phyloP scores from a whole-genome alignment of 2,797 vertebrate species.

The Amblyraja radiata region DNA sequence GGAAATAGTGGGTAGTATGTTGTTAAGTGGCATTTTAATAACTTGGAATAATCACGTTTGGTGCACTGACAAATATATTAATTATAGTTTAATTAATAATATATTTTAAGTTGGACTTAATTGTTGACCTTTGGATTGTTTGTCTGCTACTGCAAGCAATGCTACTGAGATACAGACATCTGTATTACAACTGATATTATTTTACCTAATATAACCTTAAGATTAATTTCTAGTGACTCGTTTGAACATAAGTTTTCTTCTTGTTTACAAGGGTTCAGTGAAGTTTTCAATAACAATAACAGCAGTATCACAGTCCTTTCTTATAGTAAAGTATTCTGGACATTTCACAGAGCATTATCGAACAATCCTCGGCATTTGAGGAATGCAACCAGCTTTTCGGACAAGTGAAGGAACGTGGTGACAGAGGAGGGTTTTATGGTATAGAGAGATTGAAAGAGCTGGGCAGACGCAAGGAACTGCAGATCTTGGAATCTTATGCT shows the following conservation, averaged over 20 bases:
- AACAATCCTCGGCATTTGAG: neutral
- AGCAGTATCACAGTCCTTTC: neutral
- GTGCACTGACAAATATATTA: neutral
- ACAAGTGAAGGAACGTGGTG: neutral
- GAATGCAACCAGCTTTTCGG: neutral
- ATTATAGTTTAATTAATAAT: constrained; percentile 6
- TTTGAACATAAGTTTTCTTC: neutral
- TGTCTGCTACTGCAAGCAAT: neutral
- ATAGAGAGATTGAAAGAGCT: too few relatives aligned
- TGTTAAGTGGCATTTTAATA: constrained; percentile 5
- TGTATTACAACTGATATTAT: neutral
- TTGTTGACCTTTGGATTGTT: neutral
- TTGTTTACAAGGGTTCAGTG: neutral
- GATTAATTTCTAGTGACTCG: neutral
- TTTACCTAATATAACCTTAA: neutral
- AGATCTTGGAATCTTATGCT: too few relatives aligned
- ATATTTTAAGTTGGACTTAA: constrained; percentile 7
- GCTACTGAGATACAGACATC: neutral
- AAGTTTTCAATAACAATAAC: neutral
- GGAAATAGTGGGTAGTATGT: neutral
- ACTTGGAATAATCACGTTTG: neutral
- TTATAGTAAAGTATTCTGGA: neutral
- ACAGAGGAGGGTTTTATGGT: neutral
- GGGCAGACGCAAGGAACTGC: too few relatives aligned
- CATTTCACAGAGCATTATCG: neutral